Base-by-base conservation (phyloP, 2,113 vertebrate species). In the Ictalurus furcatus region DNA sequence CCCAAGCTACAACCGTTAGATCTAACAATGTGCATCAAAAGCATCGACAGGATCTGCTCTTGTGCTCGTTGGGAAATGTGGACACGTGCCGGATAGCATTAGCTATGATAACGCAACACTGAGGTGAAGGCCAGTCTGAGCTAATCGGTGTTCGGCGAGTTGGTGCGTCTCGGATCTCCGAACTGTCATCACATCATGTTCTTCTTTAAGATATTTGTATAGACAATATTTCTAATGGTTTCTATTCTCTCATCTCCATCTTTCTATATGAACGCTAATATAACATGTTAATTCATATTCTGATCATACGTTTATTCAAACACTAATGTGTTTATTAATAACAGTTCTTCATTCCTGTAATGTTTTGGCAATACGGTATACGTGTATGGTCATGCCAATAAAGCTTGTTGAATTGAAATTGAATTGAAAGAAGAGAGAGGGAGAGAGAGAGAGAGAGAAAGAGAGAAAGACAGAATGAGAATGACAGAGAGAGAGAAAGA, bases 51-150 rank as follows among this genome's bases (percentile, higher is more conserved):
- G 23, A 12, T 61, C 34, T 1, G 3, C 12, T 5, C 34, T 63
- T 23, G 40, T 40, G 1, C 34, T 84, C 81, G 40, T 40, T 13
- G 19, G 16, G 6, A 13, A 54, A 85, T 56, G 17, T 67, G 84
- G 78, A 80, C 28, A 84, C 84, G 58, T 78, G 87, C 74, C 85
- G 30, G 59, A 7, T 48, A 87, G 85, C 40, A 80, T 89, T 84
- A 80, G 58, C 40, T 25, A 16, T 28, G 30, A 71, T 76, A 76
- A 82, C 54, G 67, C 88, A 86, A 74, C 7, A 14, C 5, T 25
- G 67, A 84, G 87, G 79, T 78, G 87, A 88, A 88, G 80, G 81
- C 28, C 85, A 85, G 28, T 69, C 56, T 1, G 25, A 67, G 86
- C 76, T 79, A 80, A 89, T 84, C 37, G 87, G 54, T 11, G 78